Base-by-base conservation (phyloP, 2,113 vertebrate genomes). In the Psilopsiagon aurifrons region DNA sequence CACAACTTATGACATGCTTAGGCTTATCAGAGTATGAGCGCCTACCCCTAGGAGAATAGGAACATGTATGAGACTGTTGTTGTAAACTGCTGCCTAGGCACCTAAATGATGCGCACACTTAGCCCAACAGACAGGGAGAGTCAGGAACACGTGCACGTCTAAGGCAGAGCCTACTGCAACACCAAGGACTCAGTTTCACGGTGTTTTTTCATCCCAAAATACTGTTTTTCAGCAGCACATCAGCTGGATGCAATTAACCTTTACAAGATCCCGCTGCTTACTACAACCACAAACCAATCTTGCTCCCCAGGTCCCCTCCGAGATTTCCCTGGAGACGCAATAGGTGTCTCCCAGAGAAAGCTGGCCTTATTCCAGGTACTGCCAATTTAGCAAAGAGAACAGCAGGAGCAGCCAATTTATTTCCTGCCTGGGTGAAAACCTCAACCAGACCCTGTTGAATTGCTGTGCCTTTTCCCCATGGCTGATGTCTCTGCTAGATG, bases 231-330 rank as follows among this genome's bases (percentile, higher is more conserved):
- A 63, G 94, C 3, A 69, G 54, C 11, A 6, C 29, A 16, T 44
- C 68, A 57, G 92, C 52, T 41, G 64, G 93, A 24, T 70, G 90
- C 80, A 92, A 96, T 97, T 93, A 97, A 96, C 97, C 96, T 96
- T 91, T n/a, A 84, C 29, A 49, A 49, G 90, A 59, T 25, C 82
- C 44, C 1, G 4, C 94, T 44, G 83, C 39, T 75, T 31, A 41
- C 83, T 47, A 33, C 75, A 88, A 19, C n/a, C 44, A 52, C 91
- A 23, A 82, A 39, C 37, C 94, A 64, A 39, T 37, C 95, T 60
- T 12, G 10, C 39, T 55, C 74, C 92, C 54, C 60, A 9, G 55
- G 90, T 25, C 39, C 74, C 54, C 62, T 49, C 28, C 0, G 13
- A 59, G 23, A 44, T 86, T 59, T 82, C 95, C 88, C 97, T 52